Conservation (phyloP, 2,888 invertebrate species). For the Mimas tiliae region DNA sequence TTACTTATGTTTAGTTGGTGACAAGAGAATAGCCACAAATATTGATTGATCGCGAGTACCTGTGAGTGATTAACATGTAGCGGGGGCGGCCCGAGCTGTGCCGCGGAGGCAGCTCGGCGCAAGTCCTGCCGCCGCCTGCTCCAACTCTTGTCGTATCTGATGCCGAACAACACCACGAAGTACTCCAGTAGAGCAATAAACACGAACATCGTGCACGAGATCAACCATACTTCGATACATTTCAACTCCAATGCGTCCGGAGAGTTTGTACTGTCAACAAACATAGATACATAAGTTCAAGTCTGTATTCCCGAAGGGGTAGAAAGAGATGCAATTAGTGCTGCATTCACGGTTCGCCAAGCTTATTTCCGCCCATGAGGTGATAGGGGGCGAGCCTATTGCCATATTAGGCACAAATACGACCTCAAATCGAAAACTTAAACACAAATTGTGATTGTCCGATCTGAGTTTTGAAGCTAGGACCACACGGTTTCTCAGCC, state of each 20-base stretch:
- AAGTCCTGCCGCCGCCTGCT: constrained; percentile 75
- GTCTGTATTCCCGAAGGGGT: too few species aligned
- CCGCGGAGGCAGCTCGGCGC: constrained; percentile 72
- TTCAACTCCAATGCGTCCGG: constrained; percentile 86
- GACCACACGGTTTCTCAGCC: too few species aligned
- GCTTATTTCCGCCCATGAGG: too few species aligned
- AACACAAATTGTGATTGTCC: too few species aligned
- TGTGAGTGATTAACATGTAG: constrained; percentile 77
- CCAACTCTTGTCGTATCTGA: constrained; percentile 88
- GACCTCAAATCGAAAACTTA: too few species aligned
- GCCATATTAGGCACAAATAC: too few species aligned
- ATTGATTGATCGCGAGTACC: constrained; percentile 45
- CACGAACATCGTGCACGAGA: constrained; percentile 87
- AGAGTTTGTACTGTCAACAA: constrained; percentile 83
- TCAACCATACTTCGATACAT: constrained; percentile 87
- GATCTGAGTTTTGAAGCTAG: too few species aligned
- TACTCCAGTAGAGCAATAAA: constrained; percentile 87
- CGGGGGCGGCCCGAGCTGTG: constrained; percentile 73
- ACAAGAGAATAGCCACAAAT: too few species aligned
- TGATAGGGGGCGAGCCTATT: too few species aligned
- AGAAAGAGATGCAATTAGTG: too few species aligned
- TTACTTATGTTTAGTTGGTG: too few species aligned
- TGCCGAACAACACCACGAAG: constrained; percentile 87
- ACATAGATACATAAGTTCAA: not conserved
- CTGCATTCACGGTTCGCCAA: too few species aligned